Percentiles rank a stretch among this genome's conserved stretches.
Evolutionary conservation across 2,797 vertebrate genomes (phyloP).

Genomic region (Hipposideros larvatus): DNA sequence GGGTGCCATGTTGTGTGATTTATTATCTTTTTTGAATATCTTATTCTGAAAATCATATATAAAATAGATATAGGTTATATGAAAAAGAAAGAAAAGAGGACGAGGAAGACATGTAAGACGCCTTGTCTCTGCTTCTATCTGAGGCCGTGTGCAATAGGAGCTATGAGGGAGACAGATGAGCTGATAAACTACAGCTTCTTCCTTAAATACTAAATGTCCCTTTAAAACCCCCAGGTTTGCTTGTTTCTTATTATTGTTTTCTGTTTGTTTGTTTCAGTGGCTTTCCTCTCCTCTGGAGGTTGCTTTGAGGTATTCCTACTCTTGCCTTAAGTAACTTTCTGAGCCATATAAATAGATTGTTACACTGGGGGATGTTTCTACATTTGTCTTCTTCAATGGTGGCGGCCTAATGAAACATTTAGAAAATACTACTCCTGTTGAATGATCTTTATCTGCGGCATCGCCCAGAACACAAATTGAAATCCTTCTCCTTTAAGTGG

Average conservation of each 20-base stretch:
- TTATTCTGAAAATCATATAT: not conserved
- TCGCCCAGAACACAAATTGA: slow-evolving; percentile 76
- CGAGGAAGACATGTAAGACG: not conserved
- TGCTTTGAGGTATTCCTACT: slow-evolving; percentile 60
- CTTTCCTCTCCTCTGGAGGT: slow-evolving; percentile 20
- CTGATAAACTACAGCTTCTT: not conserved
- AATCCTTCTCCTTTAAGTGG: slow-evolving; percentile 83
- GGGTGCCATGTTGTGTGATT: not conserved
- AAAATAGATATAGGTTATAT: not conserved
- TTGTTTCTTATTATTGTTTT: not conserved
- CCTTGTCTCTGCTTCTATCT: not conserved
- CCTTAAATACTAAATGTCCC: not conserved
- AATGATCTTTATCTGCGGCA: slow-evolving; percentile 76
- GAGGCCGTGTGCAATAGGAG: not conserved
- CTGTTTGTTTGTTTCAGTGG: not conserved
- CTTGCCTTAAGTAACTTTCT: slow-evolving; percentile 68
- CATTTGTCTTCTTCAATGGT: slow-evolving; percentile 65
- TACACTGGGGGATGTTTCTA: slow-evolving; percentile 42
- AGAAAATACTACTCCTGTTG: slow-evolving; percentile 63
- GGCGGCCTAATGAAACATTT: slow-evolving; percentile 74
- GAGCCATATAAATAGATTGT: slow-evolving; percentile 45
- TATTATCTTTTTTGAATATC: not conserved
- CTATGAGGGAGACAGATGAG: not conserved
- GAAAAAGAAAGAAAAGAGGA: not conserved
- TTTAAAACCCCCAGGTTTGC: not conserved